phyloP scores from a whole-genome alignment of 2,797 vertebrate genomes.

The Melanogrammus aeglefinus region DNA sequence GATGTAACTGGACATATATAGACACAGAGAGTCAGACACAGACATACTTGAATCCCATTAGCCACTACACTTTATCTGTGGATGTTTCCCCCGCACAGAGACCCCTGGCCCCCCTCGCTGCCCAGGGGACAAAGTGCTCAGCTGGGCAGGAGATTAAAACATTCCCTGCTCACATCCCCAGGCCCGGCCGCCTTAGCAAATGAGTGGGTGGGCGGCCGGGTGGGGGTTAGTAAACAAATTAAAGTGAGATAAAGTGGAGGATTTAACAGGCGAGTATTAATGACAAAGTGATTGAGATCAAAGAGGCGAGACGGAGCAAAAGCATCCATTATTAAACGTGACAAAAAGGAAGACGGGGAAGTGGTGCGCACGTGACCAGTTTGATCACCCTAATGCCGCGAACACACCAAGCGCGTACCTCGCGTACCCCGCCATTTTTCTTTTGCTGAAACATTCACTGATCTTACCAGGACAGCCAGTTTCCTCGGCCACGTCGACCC shows the following conservation, averaged over 20 bases:
- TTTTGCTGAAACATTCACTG: too few relatives aligned
- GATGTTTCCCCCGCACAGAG: constrained; percentile 29
- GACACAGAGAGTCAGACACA: constrained; percentile 8
- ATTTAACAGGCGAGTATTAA: not conserved
- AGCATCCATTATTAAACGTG: not conserved
- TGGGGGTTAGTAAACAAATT: not conserved
- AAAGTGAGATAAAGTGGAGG: too few relatives aligned
- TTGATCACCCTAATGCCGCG: not conserved
- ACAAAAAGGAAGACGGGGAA: not conserved
- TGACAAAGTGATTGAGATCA: not conserved
- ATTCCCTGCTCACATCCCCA: constrained; percentile 33
- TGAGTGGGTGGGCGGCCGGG: constrained; percentile 15
- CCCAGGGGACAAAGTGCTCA: constrained; percentile 26
- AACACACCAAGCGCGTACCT: too few relatives aligned
- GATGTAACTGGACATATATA: constrained; percentile 6
- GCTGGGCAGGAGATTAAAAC: constrained; percentile 45
- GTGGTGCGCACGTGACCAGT: not conserved
- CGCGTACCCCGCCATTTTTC: too few relatives aligned
- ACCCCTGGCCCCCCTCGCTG: constrained; percentile 35
- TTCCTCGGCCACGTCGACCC: too few relatives aligned
- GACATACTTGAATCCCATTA: not conserved
- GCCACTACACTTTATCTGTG: constrained; percentile 29
- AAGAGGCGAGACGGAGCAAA: not conserved
- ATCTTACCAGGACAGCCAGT: too few relatives aligned
- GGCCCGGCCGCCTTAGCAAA: constrained; percentile 12